Evolutionary conservation across 2,888 invertebrate species (phyloP).

Genomic region (Drosophila nr. perissopoda): DNA sequence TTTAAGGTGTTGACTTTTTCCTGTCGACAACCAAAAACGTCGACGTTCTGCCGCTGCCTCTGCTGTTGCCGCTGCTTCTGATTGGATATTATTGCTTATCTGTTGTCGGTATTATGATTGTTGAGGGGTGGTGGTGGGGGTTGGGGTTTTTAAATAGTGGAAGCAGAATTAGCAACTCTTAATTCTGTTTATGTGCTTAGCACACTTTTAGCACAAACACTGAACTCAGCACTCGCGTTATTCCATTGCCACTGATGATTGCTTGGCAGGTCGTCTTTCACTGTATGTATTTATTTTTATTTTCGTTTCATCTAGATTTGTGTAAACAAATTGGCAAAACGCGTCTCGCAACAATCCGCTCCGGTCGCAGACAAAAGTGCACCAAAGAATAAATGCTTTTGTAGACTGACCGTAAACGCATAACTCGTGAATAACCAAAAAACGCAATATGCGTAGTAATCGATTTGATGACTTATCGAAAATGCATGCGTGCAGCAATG

Average conservation of each 20-base stretch:
- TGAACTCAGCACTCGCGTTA: constrained; percentile 31
- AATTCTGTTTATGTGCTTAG: constrained; percentile 34
- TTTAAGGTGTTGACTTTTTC: constrained; percentile 65
- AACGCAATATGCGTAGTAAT: not conserved
- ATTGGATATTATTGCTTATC: constrained; percentile 18
- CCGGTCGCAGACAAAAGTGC: constrained; percentile 27
- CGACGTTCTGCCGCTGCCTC: constrained; percentile 25
- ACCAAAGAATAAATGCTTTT: constrained; percentile 32
- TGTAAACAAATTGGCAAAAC: constrained; percentile 42
- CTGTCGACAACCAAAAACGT: constrained; percentile 44
- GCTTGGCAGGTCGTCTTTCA: constrained; percentile 16
- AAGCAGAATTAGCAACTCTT: constrained; percentile 23
- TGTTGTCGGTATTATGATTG: constrained; percentile 26
- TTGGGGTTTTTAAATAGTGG: constrained; percentile 3
- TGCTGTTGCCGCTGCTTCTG: constrained; percentile 27
- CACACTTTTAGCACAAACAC: constrained; percentile 44
- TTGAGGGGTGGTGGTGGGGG: not conserved
- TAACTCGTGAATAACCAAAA: constrained; percentile 1
- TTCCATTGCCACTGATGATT: constrained; percentile 26
- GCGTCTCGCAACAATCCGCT: constrained; percentile 19
- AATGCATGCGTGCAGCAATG: constrained; percentile 28
- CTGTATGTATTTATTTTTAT: constrained; percentile 43
- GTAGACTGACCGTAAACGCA: constrained; percentile 16
- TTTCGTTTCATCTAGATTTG: constrained; percentile 32
- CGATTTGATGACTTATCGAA: not conserved